Base-by-base conservation (phyloP, 1,140 invertebrate species). In the Dysdera silvatica region DNA sequence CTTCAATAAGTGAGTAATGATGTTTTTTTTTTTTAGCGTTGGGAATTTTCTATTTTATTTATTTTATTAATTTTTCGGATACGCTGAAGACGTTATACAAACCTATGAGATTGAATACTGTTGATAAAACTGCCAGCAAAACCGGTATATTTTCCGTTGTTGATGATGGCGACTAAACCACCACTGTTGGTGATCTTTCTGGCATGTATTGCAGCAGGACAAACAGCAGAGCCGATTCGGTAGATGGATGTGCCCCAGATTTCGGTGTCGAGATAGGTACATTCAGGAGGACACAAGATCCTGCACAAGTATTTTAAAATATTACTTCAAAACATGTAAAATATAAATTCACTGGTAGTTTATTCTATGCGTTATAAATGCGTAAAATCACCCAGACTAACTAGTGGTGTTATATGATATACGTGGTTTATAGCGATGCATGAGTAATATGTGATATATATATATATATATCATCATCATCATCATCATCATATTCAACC, bases 201-300 rank as follows among this genome's bases (percentile, higher is more conserved):
- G 7, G 60, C 47, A 51, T 67, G 66, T 16, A 67, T 59, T 4
- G 66, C 66, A 12, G 66, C 66, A 16, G 40, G 48, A 33, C 66
- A 67, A 4, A 67, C 66, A 2, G 59, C 57, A 4, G 66, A 67
- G 26, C 28, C 18, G 26, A 35, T 20, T 5, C 47, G 40, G 24
- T 67, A 67, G 20, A 67, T 67, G 0, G 54, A 53, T 5, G 66
- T 67, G 4, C 66, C 66, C 55, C 57, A 67, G 2, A 67, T 41
- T 7, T 16, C 35, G 16, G 29, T 52, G 23, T 55, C 40, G 14
- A 48, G 43, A 20, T 61, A 41, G 1, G n/a, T 24, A 18, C 66
- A 67, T 43, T 60, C 61, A 8, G 60, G 55, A 6, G 66, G 66
- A 23, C 66, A 67, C 6, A 57, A 6, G 24, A 67, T 59, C 29